Conservation (phyloP, 2,797 vertebrate species). For the Trachurus trachurus region DNA sequence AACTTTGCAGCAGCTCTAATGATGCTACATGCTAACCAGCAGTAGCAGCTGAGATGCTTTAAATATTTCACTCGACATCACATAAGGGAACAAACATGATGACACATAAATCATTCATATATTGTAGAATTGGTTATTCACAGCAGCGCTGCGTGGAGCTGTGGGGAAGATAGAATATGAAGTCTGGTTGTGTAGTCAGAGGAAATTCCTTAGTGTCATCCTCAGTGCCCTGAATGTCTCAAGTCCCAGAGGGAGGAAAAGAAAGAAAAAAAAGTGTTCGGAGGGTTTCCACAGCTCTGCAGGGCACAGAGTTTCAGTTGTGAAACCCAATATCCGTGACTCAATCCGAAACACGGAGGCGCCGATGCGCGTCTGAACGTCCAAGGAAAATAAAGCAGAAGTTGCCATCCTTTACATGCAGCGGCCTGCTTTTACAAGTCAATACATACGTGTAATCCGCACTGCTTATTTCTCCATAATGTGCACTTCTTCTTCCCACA, state of each 20-base stretch:
- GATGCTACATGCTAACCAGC: background rate
- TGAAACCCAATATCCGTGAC: slow-evolving; percentile 76
- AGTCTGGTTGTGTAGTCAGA: slow-evolving; percentile 5
- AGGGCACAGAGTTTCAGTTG: slow-evolving; percentile 51
- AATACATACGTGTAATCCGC: slow-evolving; percentile 53
- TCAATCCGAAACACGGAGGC: slow-evolving; percentile 60
- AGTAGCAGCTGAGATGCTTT: background rate
- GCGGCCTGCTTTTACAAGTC: slow-evolving; percentile 64
- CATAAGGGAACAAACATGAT: background rate
- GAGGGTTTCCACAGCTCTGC: slow-evolving; percentile 58
- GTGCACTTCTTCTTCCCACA: slow-evolving; percentile 12
- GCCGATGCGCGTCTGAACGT: slow-evolving; percentile 58
- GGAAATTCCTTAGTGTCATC: slow-evolving; percentile 69
- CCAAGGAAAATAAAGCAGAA: slow-evolving; percentile 58
- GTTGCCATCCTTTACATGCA: slow-evolving; percentile 47
- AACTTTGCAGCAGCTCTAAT: slow-evolving; percentile 17
- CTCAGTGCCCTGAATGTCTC: slow-evolving; percentile 56
- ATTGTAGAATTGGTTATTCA: background rate
- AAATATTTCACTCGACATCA: background rate
- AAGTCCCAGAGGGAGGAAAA: slow-evolving; percentile 19
- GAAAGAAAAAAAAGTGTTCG: background rate
- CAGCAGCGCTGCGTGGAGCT: background rate
- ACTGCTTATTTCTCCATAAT: slow-evolving; percentile 16
- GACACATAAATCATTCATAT: background rate
- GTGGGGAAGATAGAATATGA: slow-evolving; percentile 12